These are phyloP conservation scores for Ciconia nigra DNA, from an alignment of 2,797 vertebrate genomes.

Conservation along the genomic window DNA sequence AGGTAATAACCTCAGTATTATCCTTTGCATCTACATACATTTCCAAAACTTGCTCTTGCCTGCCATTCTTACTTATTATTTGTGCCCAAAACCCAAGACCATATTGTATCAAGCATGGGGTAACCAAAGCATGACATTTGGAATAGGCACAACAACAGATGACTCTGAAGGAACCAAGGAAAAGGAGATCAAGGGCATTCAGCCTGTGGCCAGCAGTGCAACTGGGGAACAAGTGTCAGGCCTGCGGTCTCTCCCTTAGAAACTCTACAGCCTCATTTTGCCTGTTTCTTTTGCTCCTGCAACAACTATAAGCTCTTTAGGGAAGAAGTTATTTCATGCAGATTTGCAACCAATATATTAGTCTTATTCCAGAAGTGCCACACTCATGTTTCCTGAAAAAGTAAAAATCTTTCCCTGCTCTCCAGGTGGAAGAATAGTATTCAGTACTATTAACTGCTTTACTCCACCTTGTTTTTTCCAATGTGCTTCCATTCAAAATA, in stretches of 20 bases:
- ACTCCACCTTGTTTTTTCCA: neutral
- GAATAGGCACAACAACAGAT: neutral
- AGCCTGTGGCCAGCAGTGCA: neutral
- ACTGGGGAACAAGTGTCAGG: fast-evolving
- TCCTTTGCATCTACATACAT: neutral
- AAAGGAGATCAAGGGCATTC: neutral
- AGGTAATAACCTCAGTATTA: neutral
- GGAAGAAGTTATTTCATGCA: neutral
- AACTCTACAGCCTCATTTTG: neutral
- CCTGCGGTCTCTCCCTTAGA: fast-evolving
- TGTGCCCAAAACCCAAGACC: neutral
- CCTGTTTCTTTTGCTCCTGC: neutral
- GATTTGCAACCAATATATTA: neutral
- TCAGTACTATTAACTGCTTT: neutral
- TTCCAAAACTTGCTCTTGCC: neutral
- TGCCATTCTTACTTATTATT: neutral
- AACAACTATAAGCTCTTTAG: neutral
- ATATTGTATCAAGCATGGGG: neutral
- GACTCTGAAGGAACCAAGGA: neutral
- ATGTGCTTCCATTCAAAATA: neutral
- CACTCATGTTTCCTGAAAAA: neutral
- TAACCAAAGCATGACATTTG: neutral
- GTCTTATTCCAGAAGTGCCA: neutral
- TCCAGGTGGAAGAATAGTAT: neutral
- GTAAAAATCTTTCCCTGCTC: neutral